A percentile compares a stretch with the other conserved stretches of the same genome.
These are phyloP conservation scores for Brachirus orientalis DNA, from an alignment of 2,113 vertebrate species.

Conservation along the genomic window DNA sequence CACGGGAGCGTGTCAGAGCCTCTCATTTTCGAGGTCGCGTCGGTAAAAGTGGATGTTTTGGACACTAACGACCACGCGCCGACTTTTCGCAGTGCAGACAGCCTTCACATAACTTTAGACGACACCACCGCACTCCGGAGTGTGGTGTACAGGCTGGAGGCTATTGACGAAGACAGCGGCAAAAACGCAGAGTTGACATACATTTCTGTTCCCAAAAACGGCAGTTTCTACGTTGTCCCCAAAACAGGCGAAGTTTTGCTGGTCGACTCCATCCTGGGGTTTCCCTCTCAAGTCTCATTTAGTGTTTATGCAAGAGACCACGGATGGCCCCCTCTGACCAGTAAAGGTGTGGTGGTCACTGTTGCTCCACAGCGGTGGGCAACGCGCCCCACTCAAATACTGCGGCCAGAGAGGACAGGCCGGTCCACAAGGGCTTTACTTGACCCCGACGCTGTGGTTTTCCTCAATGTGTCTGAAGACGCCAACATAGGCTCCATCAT, in stretches of 20 bases:
- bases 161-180: slow-evolving; percentile 85
- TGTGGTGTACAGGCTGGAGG: slow-evolving; percentile 80
- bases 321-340: slow-evolving; percentile 84
- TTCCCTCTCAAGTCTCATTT: slow-evolving; percentile 78
- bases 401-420: slow-evolving; percentile 26
- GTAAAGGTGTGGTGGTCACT: slow-evolving; percentile 78
- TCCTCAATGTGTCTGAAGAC: slow-evolving; percentile 86
- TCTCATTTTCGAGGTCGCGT: slow-evolving; percentile 74
- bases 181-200: slow-evolving; percentile 88
- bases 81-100: slow-evolving; percentile 72
- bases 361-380: slow-evolving; percentile 80
- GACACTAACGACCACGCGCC: slow-evolving; percentile 89
- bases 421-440: slow-evolving; percentile 76
- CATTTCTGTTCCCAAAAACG: slow-evolving; percentile 80
- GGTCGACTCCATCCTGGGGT: slow-evolving; percentile 86
- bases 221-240: slow-evolving; percentile 88
- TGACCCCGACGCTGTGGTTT: slow-evolving; percentile 67
- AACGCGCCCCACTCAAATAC: slow-evolving; percentile 12
- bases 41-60: slow-evolving; percentile 85
- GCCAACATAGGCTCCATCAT: slow-evolving; percentile 81
- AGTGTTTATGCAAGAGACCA: slow-evolving; percentile 85
- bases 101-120: slow-evolving; percentile 80
- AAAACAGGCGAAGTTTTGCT: slow-evolving; percentile 89
- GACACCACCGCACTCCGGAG: slow-evolving; percentile 86
- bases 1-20: slow-evolving; percentile 69